Conservation (phyloP, 53 echinoderm and acorn worm genomes). For the Henricia sp. region DNA sequence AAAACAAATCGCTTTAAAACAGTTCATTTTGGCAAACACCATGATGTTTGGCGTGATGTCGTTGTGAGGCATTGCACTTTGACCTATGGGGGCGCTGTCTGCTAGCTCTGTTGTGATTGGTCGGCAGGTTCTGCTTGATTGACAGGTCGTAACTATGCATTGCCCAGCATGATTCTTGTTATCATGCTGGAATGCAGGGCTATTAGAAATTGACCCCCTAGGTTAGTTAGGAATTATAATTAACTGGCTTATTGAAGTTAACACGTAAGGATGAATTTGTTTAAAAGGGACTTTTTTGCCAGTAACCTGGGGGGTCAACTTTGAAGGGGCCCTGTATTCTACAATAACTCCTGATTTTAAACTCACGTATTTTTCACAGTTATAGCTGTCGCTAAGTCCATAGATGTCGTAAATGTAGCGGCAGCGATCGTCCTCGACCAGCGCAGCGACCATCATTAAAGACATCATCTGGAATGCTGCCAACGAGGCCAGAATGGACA, state of each 20-base stretch:
- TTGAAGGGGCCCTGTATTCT: background rate
- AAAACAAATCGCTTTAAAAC: background rate
- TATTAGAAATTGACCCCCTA: too few species aligned
- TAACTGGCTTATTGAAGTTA: too few species aligned
- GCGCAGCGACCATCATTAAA: constrained; percentile 24
- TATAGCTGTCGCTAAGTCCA: background rate
- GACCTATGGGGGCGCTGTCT: too few species aligned
- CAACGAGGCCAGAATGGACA: constrained; percentile 56
- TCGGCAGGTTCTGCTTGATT: background rate
- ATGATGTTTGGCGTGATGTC: too few species aligned
- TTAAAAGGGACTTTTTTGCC: too few species aligned
- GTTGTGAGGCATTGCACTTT: too few species aligned
- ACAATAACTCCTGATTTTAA: background rate
- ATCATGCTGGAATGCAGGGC: too few species aligned
- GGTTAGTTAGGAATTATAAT: too few species aligned
- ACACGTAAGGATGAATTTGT: background rate
- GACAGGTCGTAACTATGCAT: too few species aligned
- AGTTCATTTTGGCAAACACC: background rate
- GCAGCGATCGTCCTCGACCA: constrained; percentile 1
- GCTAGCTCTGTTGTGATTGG: too few species aligned
- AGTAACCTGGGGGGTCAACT: background rate
- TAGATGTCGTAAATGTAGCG: too few species aligned
- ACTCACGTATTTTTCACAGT: background rate
- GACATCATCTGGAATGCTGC: constrained; percentile 51
- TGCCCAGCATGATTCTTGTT: too few species aligned